Base-by-base conservation (phyloP, 2,888 invertebrate species). In the Himalopsyche tibetana region DNA sequence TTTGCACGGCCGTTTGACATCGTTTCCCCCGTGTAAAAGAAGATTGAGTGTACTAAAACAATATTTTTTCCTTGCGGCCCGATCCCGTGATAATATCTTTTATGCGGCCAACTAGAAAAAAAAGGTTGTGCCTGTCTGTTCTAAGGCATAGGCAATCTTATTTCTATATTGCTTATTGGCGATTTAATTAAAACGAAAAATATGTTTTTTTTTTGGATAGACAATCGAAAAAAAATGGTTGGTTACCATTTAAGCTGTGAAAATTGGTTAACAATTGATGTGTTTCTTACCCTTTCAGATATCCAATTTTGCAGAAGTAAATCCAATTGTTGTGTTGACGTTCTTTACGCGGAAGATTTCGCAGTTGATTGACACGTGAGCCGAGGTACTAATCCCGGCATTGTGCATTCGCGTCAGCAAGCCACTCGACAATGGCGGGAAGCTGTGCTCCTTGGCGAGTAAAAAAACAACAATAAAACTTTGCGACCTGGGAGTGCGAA, bases 311-410 rank as follows among this genome's bases (percentile, higher is more conserved):
- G 63, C 28, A 63, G 63, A 63, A 63, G 63, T 63, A 63, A 19
- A 63, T 63, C 63, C 63, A 63, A 63, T 63, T 63, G 63, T 63
- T 28, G 63, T 63, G 63, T 63, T 63, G 63, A 19, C 8, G 63
- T 28, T 63, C 63, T 63, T 28, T 63, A 63, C n/a, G 63, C 63
- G 63, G 63, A 28, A 63, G 63, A 63, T 63, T 86, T 69, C 40
- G 81, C 86, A 74, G 55, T 55, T 86, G 86, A 86, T 86, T 84
- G 86, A 79, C 84, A 84, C 86, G 69, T 81, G 80, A 81, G 38
- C 55, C 82, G 55, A 84, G 86, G 63, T 81, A 56, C 82, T n/a
- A 86, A 81, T 80, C 86, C 86, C 69, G 55, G 69, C 86, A 86
- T 86, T 86, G 79, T 86, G 19, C 69, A 56, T 56, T n/a, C 80